These are phyloP conservation scores for Gasteruption jaculator DNA, from an alignment of 2,888 invertebrate genomes.

Conservation along the genomic window DNA sequence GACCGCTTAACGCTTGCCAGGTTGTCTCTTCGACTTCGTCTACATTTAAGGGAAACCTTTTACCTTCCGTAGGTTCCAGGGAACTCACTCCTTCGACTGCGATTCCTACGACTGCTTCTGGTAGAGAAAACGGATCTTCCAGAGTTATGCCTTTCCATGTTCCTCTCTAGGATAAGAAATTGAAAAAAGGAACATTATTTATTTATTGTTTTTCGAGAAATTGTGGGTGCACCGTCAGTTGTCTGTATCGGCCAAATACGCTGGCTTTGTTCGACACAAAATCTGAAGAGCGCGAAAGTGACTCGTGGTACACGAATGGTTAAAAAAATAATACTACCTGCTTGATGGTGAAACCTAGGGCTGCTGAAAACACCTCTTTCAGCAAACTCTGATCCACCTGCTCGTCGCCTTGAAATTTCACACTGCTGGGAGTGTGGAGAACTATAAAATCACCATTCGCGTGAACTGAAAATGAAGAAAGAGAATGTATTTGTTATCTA, in stretches of 20 bases:
- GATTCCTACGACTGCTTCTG: constrained; percentile 68
- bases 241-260: no score
- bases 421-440: constrained; percentile 64
- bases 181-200: constrained; percentile 4
- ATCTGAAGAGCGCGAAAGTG: no score
- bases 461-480: constrained; percentile 49
- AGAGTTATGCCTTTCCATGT: constrained; percentile 69
- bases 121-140: constrained; percentile 66
- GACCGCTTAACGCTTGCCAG: constrained; percentile 57
- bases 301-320: no score
- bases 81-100: constrained; percentile 64
- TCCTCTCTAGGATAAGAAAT: constrained; percentile 52
- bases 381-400: constrained; percentile 61
- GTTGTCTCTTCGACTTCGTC: constrained; percentile 64
- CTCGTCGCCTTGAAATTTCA: constrained; percentile 65
- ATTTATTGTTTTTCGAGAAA: neutral
- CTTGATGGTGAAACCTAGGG: constrained; percentile 69
- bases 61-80: constrained; percentile 40
- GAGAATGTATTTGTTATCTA: constrained; percentile 1
- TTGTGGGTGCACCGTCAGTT: no score
- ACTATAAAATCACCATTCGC: constrained; percentile 66
- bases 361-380: constrained; percentile 68
- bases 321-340: constrained; percentile 55
- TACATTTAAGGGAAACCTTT: constrained; percentile 58
- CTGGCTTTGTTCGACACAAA: no score